A percentile compares a stretch with the other conserved stretches of the same genome.
Conservation (phyloP, 2,888 invertebrate genomes). For the Nysson spinosus region DNA sequence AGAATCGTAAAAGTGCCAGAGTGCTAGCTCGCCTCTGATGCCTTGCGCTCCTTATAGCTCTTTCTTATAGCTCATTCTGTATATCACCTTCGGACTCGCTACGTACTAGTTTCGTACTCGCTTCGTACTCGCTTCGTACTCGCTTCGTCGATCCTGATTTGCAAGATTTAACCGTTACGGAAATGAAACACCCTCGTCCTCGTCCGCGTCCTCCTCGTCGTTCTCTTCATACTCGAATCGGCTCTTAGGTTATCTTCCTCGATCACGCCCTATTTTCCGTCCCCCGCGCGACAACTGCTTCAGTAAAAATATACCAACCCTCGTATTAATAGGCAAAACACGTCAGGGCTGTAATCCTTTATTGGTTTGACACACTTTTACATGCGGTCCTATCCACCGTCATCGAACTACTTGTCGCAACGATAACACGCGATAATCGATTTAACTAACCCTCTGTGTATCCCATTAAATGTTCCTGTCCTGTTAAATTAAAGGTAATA, state of each 20-base stretch:
- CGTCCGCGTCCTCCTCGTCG: neutral
- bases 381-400: slow-evolving; percentile 10
- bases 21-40: slow-evolving; percentile 1
- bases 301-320: neutral
- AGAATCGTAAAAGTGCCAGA: slow-evolving; percentile 47
- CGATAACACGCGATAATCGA: slow-evolving; percentile 39
- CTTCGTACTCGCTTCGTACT: neutral
- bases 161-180: slow-evolving; percentile 26
- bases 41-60: neutral
- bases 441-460: slow-evolving; percentile 17
- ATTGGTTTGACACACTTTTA: slow-evolving; percentile 17
- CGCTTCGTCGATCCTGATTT: slow-evolving; percentile 32
- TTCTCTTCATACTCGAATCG: neutral
- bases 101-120: slow-evolving; percentile 16
- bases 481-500: slow-evolving; percentile 31
- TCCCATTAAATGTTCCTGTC: slow-evolving; percentile 6
- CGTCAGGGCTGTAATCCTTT: neutral
- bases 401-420: slow-evolving; percentile 17
- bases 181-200: slow-evolving; percentile 5
- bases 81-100: slow-evolving; percentile 2
- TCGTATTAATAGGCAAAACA: neutral
- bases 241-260: neutral
- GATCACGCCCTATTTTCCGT: neutral
- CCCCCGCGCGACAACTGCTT: too few relatives aligned
- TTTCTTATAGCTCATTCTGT: slow-evolving; percentile 12